Evolutionary conservation across 92 coral and sea anemone genomes (phyloP).

Genomic region (Zoanthus sociatus): DNA sequence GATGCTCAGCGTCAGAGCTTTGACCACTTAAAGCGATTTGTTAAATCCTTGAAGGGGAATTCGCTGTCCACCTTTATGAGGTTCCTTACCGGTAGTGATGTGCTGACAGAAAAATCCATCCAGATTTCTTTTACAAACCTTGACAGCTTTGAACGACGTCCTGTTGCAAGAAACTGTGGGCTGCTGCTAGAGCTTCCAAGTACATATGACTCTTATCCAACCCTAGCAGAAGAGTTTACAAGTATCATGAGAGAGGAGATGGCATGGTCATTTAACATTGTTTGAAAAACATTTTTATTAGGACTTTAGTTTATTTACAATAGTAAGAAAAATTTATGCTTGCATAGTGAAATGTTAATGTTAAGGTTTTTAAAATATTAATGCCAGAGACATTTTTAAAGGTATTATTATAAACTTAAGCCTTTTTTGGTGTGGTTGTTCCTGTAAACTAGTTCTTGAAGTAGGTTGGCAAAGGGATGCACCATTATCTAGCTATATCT

Average conservation of each 20-base stretch:
- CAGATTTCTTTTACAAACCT: conserved; percentile 22
- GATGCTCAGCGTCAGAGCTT: conserved; percentile 33
- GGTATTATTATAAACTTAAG: conserved; percentile 1
- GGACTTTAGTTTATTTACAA: not conserved
- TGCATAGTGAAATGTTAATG: not conserved
- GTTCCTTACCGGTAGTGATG: conserved; percentile 44
- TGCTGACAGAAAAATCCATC: conserved; percentile 9
- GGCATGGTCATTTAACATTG: conserved; percentile 56
- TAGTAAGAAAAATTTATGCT: not conserved
- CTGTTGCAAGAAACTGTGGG: conserved; percentile 41
- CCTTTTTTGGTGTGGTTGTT: not conserved
- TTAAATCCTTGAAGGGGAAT: conserved; percentile 48
- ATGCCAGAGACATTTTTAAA: conserved; percentile 1
- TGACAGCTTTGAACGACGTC: conserved; percentile 42
- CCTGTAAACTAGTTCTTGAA: no score
- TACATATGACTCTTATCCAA: conserved; percentile 32
- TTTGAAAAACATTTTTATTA: conserved; percentile 12
- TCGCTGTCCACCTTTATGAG: conserved; percentile 22
- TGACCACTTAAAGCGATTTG: conserved; percentile 43
- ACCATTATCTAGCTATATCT: no score
- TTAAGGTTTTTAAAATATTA: not conserved
- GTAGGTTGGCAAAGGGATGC: no score
- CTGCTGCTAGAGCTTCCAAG: conserved; percentile 53
- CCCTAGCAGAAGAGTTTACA: conserved; percentile 38
- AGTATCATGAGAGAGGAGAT: conserved; percentile 36